A percentile compares a stretch with the other conserved stretches of the same genome.
Evolutionary conservation across 2,888 invertebrate genomes (phyloP).

Genomic region (Dicroscelio sp.): DNA sequence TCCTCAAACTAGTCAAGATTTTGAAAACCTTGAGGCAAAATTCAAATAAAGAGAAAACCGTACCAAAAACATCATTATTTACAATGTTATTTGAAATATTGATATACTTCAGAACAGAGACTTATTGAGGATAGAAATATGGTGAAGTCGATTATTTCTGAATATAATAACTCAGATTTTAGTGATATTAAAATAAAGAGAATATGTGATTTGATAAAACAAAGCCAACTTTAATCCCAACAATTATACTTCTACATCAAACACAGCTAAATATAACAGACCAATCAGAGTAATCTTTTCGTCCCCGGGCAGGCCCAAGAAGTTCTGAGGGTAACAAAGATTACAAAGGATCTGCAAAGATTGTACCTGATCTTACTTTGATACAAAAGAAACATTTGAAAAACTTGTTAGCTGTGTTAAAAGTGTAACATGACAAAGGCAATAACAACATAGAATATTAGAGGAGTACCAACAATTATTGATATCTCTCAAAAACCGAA

Average conservation of each 20-base stretch:
- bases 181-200: not conserved
- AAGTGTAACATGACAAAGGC: not conserved
- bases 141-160: not conserved
- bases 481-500: not conserved
- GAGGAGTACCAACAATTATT: not conserved
- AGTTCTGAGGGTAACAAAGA: not conserved
- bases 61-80: not conserved
- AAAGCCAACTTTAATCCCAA: not conserved
- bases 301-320: not conserved
- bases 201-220: not conserved
- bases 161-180: not conserved
- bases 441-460: not conserved
- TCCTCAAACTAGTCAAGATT: not conserved
- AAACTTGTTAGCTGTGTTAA: not conserved
- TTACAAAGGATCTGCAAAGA: not conserved
- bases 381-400: not conserved
- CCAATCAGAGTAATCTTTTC: not conserved
- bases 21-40: not conserved
- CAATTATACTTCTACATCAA: not conserved
- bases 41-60: not conserved
- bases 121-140: not conserved
- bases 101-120: not conserved
- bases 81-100: not conserved
- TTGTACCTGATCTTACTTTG: not conserved
- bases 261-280: too few species aligned